phyloP scores from a whole-genome alignment of 1,140 invertebrate species.

The Aradophagus sp. region DNA sequence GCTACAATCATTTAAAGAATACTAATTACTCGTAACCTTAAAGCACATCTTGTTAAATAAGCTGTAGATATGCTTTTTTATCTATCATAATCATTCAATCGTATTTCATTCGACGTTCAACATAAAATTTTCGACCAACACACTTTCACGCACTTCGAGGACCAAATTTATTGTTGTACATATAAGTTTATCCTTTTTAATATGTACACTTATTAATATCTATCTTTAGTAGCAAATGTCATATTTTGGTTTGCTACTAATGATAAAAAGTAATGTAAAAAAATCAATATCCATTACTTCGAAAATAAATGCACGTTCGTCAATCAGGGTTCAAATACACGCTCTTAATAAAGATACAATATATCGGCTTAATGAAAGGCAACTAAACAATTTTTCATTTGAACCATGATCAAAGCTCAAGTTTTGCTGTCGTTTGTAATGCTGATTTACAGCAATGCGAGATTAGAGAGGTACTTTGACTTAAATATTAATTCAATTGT shows the following conservation, averaged over 20 bases:
- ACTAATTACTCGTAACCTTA: slow-evolving; percentile 45
- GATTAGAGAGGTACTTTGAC: slow-evolving; percentile 47
- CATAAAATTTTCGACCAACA: slow-evolving; percentile 42
- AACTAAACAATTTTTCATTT: slow-evolving; percentile 47
- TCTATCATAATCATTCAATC: slow-evolving; percentile 51
- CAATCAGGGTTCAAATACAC: slow-evolving; percentile 60
- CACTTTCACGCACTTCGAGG: slow-evolving; percentile 39
- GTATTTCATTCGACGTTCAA: slow-evolving; percentile 53
- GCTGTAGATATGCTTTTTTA: slow-evolving; percentile 41
- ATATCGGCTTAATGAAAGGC: slow-evolving; percentile 2
- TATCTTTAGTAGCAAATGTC: slow-evolving; percentile 37
- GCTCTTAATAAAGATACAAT: slow-evolving; percentile 4
- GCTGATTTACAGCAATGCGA: slow-evolving; percentile 46
- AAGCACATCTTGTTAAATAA: slow-evolving; percentile 43
- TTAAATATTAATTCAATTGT: slow-evolving; percentile 46
- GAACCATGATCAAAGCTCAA: slow-evolving; percentile 60
- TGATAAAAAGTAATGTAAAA: slow-evolving; percentile 43
- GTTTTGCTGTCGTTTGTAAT: slow-evolving; percentile 44
- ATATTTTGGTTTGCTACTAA: slow-evolving; percentile 30
- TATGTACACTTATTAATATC: slow-evolving; percentile 50
- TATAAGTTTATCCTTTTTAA: slow-evolving; percentile 38
- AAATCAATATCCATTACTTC: slow-evolving; percentile 45
- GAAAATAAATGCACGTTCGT: slow-evolving; percentile 51
- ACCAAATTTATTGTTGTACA: slow-evolving; percentile 43
- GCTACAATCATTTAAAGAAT: slow-evolving; percentile 50